Base-by-base conservation (phyloP, 2,797 vertebrate species). In the Vultur gryphus region DNA sequence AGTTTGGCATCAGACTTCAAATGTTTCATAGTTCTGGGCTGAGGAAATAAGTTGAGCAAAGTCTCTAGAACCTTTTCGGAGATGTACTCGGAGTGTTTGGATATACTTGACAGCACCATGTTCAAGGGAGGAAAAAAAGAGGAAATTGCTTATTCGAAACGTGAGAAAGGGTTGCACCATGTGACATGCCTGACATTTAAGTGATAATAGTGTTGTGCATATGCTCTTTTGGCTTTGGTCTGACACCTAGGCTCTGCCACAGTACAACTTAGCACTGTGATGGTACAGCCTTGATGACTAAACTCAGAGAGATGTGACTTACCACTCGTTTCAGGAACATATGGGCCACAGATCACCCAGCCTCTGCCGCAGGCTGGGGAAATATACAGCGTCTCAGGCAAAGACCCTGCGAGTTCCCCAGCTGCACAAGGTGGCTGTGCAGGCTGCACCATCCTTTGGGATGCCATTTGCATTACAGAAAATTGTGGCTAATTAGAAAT, bases 21-120 rank as follows among this genome's bases (percentile, higher is more conserved):
- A 65, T 37, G 87, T 72, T 96, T 93, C 77, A 94, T 94, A 91
- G 66, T 89, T 92, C 79, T 89, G 82, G 90, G 96, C 94, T 95
- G 94, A 98, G 89, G 73, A 97, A 94, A 82, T 97, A 96, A 95
- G 95, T 97, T 94, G 84, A 97, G 92, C 91, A 91, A 96, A 96
- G 96, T 87, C 93, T 97, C 91, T 93, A 96, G 92, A 93, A 97
- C 83, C 93, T 73, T 96, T 91, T 77, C 3, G 49, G 95, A 93
- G 93, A 94, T 41, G 64, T 84, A 65, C 79, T 94, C 17, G 3
- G 62, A 35, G 90, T 96, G 90, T 96, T 93, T 94, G 93, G 93
- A 93, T 93, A 88, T 84, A 89, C 66, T 96, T 96, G 93, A 95
- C 95, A 97, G 93, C 89, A 92, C 84, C 71, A 79, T 49, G 51